Evolutionary conservation across 2,888 invertebrate species (phyloP).

Genomic region (Scrobipalpa costella): DNA sequence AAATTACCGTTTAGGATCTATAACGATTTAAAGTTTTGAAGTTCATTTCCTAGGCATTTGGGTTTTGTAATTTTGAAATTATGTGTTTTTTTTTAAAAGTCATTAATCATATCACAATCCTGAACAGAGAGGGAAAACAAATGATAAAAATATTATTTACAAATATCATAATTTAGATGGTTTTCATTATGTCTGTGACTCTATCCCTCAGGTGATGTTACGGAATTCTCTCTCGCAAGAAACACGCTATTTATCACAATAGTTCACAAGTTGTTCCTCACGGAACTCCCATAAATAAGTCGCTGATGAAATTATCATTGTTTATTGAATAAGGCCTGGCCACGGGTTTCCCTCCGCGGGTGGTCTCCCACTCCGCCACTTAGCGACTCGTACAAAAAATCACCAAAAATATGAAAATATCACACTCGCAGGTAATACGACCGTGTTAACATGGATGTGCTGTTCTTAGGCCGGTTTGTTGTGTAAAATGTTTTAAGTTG

Average conservation of each 20-base stretch:
- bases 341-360: conserved; percentile 55
- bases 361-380: conserved; percentile 79
- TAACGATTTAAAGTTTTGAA: too few relatives aligned
- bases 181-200: too few relatives aligned
- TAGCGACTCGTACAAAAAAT: conserved; percentile 76
- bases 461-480: conserved; percentile 20
- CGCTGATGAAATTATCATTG: conserved; percentile 35
- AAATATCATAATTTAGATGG: too few relatives aligned
- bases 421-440: conserved; percentile 57
- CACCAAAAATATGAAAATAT: conserved; percentile 78
- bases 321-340: conserved; percentile 35
- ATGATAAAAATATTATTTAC: too few relatives aligned
- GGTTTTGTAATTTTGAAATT: too few relatives aligned
- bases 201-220: too few relatives aligned
- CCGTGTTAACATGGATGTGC: conserved; percentile 50
- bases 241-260: not conserved
- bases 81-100: too few relatives aligned
- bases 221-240: not conserved
- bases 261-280: not conserved
- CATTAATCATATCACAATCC: too few relatives aligned
- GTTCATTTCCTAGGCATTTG: too few relatives aligned
- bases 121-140: too few relatives aligned
- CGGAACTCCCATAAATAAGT: conserved; percentile 9
- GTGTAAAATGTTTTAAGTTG: not conserved
- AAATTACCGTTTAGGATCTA: too few relatives aligned